Conservation (phyloP, 2,113 vertebrate genomes). For the Corynorhinus townsendii region DNA sequence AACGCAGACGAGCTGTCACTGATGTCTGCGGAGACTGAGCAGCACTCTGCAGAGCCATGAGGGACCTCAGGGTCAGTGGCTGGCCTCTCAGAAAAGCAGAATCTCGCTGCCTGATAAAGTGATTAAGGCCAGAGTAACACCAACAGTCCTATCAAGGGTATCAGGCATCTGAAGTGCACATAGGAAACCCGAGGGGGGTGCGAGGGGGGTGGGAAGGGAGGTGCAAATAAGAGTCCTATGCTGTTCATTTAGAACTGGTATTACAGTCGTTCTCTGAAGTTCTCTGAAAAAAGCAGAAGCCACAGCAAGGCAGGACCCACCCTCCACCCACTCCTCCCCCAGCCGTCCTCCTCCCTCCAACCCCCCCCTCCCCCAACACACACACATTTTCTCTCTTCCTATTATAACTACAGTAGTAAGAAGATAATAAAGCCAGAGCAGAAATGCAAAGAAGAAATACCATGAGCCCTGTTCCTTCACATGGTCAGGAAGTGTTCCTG, state of each 20-base stretch:
- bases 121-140: neutral
- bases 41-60: neutral
- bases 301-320: neutral
- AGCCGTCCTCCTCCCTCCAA: neutral
- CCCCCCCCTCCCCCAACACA: neutral
- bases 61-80: neutral
- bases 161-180: neutral
- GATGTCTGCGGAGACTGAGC: neutral
- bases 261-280: neutral
- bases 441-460: neutral
- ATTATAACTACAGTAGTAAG: neutral
- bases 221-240: neutral
- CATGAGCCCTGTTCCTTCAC: neutral
- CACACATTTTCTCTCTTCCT: neutral
- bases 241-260: neutral
- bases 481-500: neutral
- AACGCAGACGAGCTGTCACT: constrained; percentile 52
- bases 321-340: neutral
- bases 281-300: constrained; percentile 32
- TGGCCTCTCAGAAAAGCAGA: neutral
- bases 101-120: neutral
- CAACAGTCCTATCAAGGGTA: neutral
- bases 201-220: neutral
- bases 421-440: neutral
- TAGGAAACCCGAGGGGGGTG: neutral